Evolutionary conservation across 1,140 invertebrate genomes (phyloP).

Genomic region (Meloidogyne hapla): DNA sequence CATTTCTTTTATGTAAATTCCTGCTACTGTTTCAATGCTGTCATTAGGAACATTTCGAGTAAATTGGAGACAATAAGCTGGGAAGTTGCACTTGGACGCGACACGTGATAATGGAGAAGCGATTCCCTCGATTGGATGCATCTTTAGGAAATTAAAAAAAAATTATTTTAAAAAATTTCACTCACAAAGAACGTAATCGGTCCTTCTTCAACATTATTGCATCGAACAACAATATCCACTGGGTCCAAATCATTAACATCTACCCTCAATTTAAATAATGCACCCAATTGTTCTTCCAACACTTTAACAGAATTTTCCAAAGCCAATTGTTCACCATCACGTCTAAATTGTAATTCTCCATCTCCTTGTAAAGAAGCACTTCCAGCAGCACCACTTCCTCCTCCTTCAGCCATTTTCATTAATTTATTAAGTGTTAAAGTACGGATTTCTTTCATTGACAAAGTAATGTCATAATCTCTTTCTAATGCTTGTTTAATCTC

Average conservation of each 20-base stretch:
- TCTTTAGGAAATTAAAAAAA: slow-evolving; percentile 1
- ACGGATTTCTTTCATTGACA: slow-evolving; percentile 86
- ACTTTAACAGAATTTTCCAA: slow-evolving; percentile 56
- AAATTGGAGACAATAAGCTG: slow-evolving; percentile 87
- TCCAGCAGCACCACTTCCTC: slow-evolving; percentile 35
- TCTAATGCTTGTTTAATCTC: slow-evolving; percentile 95
- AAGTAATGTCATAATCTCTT: slow-evolving; percentile 81
- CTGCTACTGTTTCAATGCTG: slow-evolving; percentile 75
- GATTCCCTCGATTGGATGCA: slow-evolving; percentile 86
- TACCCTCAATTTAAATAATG: slow-evolving; percentile 63
- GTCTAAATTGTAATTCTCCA: slow-evolving; percentile 60
- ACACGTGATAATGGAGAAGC: slow-evolving; percentile 73
- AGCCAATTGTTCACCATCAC: slow-evolving; percentile 51
- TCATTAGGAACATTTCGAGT: slow-evolving; percentile 74
- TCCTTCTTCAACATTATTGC: slow-evolving; percentile 65
- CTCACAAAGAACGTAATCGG: slow-evolving; percentile 73
- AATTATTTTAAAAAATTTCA: background rate
- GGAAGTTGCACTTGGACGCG: slow-evolving; percentile 72
- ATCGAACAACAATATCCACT: slow-evolving; percentile 64
- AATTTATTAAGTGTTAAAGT: slow-evolving; percentile 70
- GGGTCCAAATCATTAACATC: slow-evolving; percentile 67
- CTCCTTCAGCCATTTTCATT: slow-evolving; percentile 70
- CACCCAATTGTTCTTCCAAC: slow-evolving; percentile 62
- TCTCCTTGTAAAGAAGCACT: slow-evolving; percentile 51
- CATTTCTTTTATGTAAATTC: slow-evolving; percentile 74